Base-by-base conservation (phyloP, 2,797 vertebrate genomes). In the Sparidentex hasta region DNA sequence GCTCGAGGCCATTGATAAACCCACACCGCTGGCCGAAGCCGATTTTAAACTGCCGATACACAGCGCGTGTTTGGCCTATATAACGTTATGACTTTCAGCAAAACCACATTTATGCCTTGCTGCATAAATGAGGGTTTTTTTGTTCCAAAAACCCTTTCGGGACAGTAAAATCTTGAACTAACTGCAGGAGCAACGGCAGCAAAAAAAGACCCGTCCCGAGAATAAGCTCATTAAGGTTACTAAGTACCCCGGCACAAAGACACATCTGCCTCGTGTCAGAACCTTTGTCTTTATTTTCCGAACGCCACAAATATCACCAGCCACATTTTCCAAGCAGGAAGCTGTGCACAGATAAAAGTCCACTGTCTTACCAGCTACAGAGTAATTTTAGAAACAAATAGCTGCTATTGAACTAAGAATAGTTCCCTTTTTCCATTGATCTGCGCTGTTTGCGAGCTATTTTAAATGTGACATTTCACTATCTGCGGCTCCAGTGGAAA, bases 331-430 rank as follows among this genome's bases (percentile, higher is more conserved):
- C 84, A 27, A 84, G 61, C 80, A 85, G 81, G 82, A 90, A 87
- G 84, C 56, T 11, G 61, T 64, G 78, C 58, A 38, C 65, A 89
- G 85, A 90, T 91, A 84, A 87, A 88, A 89, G 86, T 72, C 51
- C 43, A 48, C 68, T 82, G 82, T 90, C 76, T 78, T 69, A 50
- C 47, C 46, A 65, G 68, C 66, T 43, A n/a, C 52, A 43, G 62
- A 83, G 62, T 82, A 77, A 87, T 85, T 91, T 88, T 90, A 85
- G 82, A 4, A 83, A 84, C 83, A 87, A 86, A 85, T 50, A 67
- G 69, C 75, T 50, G 48, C 84, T 48, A 43, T 77, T 84, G 76
- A 90, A 71, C 91, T 90, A 90, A 89, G 88, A 89, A 90, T 93
- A 85, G 56, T 21, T 65, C 38, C 21, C 21, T 55, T 4, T 84